These are phyloP conservation scores for Dryobotodes eremita DNA, from an alignment of 2,888 invertebrate genomes.

Conservation along the genomic window DNA sequence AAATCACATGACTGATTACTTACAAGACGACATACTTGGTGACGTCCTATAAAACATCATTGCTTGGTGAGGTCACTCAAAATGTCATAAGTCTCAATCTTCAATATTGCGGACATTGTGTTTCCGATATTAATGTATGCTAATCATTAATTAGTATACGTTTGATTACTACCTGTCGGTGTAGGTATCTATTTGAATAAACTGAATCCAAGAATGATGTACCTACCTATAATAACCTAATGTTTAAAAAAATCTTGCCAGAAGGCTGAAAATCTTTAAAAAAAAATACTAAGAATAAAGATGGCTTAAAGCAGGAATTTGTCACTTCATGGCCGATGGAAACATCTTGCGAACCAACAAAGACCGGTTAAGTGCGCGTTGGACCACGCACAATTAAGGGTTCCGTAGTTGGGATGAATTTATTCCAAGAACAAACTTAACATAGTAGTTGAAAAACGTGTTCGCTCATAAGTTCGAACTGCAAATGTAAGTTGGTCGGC, in stretches of 20 bases:
- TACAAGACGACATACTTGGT: constrained; percentile 8
- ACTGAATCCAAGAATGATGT: too few species aligned
- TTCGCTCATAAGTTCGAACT: too few species aligned
- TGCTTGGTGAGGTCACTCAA: constrained; percentile 29
- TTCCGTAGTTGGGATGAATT: too few species aligned
- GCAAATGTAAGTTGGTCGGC: too few species aligned
- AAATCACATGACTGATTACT: constrained; percentile 33
- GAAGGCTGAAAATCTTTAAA: neutral
- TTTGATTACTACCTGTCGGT: constrained; percentile 2
- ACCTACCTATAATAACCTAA: too few species aligned
- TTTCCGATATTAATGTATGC: constrained; percentile 32
- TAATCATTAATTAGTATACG: neutral
- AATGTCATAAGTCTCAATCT: constrained; percentile 23
- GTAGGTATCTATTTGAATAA: constrained; percentile 1
- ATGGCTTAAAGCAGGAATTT: neutral
- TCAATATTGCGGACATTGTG: constrained; percentile 7
- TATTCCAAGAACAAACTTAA: too few species aligned
- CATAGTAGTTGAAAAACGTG: too few species aligned
- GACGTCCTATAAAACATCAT: too few species aligned
- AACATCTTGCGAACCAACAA: neutral
- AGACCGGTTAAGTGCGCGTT: too few species aligned
- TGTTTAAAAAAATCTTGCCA: neutral
- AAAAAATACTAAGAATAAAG: neutral
- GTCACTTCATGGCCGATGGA: neutral
- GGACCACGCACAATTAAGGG: too few species aligned